These are phyloP conservation scores for Orchestia grillus DNA, from an alignment of 1,140 invertebrate genomes.

Conservation along the genomic window DNA sequence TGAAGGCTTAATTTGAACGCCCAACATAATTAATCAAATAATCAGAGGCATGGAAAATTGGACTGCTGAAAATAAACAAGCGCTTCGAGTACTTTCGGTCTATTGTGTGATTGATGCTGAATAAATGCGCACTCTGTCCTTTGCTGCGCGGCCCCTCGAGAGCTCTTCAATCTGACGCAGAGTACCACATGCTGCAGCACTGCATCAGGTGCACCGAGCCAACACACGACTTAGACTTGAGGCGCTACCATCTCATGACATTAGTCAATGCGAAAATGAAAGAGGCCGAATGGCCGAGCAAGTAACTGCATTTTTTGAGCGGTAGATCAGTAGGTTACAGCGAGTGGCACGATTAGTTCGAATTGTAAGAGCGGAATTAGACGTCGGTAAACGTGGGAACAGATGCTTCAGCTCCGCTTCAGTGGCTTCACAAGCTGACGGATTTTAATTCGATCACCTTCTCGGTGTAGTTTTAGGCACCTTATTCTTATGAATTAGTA, in stretches of 20 bases:
- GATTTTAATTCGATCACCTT: background rate
- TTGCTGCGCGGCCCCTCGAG: background rate
- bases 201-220: background rate
- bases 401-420: background rate
- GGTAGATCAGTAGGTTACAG: too few species aligned
- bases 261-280: background rate
- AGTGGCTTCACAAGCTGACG: background rate
- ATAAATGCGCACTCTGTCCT: background rate
- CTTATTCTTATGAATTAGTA: background rate
- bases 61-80: background rate
- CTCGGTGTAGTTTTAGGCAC: background rate
- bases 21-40: background rate
- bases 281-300: background rate
- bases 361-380: too few species aligned
- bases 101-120: background rate
- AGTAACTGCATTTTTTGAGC: background rate
- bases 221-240: background rate
- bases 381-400: too few species aligned
- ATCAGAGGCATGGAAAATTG: background rate
- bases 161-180: background rate
- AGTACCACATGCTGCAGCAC: background rate
- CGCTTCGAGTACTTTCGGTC: background rate
- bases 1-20: background rate
- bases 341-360: too few species aligned
- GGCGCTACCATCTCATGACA: background rate